These are phyloP conservation scores for Saguinus imperator DNA, from an alignment of 2,113 vertebrate species.

Conservation along the genomic window DNA sequence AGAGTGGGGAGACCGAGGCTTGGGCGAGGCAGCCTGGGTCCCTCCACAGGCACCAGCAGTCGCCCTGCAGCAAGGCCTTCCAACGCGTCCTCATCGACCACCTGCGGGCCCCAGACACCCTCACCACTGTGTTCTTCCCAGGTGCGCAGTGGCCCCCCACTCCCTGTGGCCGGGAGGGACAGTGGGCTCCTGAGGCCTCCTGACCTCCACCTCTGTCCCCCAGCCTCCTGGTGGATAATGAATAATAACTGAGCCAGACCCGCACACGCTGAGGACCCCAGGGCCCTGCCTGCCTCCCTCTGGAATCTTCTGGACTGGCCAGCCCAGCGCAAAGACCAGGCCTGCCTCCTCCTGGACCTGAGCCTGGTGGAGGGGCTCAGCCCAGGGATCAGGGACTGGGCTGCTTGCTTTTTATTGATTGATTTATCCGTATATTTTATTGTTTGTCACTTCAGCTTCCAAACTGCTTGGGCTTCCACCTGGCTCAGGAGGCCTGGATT, in stretches of 20 bases:
- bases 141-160: conserved; percentile 79
- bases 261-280: neutral
- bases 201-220: conserved; percentile 67
- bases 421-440: neutral
- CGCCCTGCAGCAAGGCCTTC: conserved; percentile 92
- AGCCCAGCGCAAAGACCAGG: conserved; percentile 15
- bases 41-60: conserved; percentile 91
- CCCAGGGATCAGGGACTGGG: conserved; percentile 9
- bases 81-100: conserved; percentile 91
- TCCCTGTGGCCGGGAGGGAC: neutral
- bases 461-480: neutral
- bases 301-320: conserved; percentile 39
- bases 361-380: conserved; percentile 9
- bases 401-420: conserved; percentile 20
- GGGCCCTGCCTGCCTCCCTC: conserved; percentile 19
- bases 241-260: conserved; percentile 89
- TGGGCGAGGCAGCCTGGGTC: neutral
- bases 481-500: conserved; percentile 16
- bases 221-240: conserved; percentile 98
- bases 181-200: neutral
- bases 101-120: conserved; percentile 91
- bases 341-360: neutral
- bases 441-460: conserved; percentile 33
- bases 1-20: neutral
- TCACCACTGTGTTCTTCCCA: conserved; percentile 95